Evolutionary conservation across 2,888 invertebrate genomes (phyloP), one percentile per base, ranked within the genome.

Genomic region (Melanchra persicariae): DNA sequence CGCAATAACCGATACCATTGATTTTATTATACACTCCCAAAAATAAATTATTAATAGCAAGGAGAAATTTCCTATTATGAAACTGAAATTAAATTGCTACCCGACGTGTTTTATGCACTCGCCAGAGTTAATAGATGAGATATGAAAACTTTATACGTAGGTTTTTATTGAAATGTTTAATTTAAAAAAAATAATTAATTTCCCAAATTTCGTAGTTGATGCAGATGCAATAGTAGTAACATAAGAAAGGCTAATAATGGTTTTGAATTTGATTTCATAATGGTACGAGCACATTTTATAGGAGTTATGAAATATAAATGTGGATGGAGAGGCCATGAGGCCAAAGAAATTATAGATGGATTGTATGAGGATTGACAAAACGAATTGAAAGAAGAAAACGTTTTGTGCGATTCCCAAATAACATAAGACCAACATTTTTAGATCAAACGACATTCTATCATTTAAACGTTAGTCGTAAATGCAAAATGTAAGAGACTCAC

Each of bases 11-110:
- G 64, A 74, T 77, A 61, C 58, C 61, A 73, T 79, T 83, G 79
- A 83, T 79, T 87, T 75, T 64, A 84, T 86, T 82, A 83, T 79
- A 61, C 54, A 61, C 69, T 77, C 45, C 62, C 69, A 66, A 70
- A 80, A 71, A 82, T 74, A 79, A 71, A 70, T 72, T 74, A 79
- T 34, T n/a, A n/a, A n/a, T n/a, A n/a, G n/a, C 66, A 57, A 55
- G 45, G 69, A 64, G 67, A 26, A 34, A 60, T 60, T 61, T 74
- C 26, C 70, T 72, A 81, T 76, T 73, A 78, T 69, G 58, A 71
- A 78, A 61, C 60, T 70, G 73, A 51, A 83, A 84, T 84, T 60
- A 70, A 85, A 76, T 68, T 68, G 65, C 55, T 30, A 43, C 30
- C n/a, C 6, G 60, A 55, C 43, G 60, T 74, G 81, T 83, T 78